Base-by-base conservation (phyloP, 2,797 vertebrate genomes). In the Sebastes umbrosus region DNA sequence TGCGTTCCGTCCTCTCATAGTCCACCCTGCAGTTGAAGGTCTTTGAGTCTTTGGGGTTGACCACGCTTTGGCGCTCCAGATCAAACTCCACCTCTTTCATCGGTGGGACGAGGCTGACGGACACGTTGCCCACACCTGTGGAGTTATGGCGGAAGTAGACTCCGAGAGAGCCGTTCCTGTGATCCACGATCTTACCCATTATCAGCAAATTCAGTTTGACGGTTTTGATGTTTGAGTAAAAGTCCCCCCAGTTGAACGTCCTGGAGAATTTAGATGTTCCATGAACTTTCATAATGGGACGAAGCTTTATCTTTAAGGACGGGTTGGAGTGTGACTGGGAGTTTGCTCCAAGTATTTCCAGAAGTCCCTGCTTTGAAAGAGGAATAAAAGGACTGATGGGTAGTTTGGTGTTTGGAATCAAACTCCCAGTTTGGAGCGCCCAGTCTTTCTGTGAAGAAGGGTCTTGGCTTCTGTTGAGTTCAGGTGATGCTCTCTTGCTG, bases 21-120 rank as follows among this genome's bases (percentile, higher is more conserved):
- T 98, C 97, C 29, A 99, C 97, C 89, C 97, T 96, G 93, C 98
- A 99, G 96, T 98, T 99, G 92, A 99, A 99, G 60, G 98, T 97
- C 95, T 98, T 99, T 9, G 97, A 98, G 95, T 99, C 97, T 94
- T 99, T 99, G 86, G 98, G 97, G 89, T 96, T 94, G 94, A 97
- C 94, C 88, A 97, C 75, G 75, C 85, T 96, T 93, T 90, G 96
- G 87, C 1, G 96, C 90, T 91, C 86, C 69, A 94, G 68, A 73
- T 94, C 97, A 63, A 99, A 99, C 93, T 97, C 98, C 94, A 99
- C 97, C 65, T 96, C 97, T 94, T 97, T 98, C 77, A 95, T 95
- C 0, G 97, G 97, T 62, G 98, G 98, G 39, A 97, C 97, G 57
- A 99, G 95, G 80, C 97, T 98, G 84, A 99, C 95, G 1, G 97